Conservation (phyloP, 1,140 invertebrate species). For the Drosophila prosaltans region DNA sequence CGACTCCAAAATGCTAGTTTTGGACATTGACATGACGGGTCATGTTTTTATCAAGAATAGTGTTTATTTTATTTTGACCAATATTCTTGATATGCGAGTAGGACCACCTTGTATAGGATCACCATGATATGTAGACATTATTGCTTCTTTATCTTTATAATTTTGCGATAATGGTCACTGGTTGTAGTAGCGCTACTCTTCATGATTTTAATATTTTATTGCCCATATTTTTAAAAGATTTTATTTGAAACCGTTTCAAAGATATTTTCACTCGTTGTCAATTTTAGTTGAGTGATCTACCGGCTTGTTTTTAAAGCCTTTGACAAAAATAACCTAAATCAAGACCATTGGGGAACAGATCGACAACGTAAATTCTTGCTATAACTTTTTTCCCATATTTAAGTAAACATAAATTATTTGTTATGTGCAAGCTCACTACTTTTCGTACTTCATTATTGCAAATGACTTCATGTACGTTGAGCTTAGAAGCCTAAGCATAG, state of each 20-base stretch:
- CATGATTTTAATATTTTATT: too few species aligned
- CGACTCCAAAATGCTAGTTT: too few species aligned
- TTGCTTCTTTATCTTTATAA: constrained; percentile 1
- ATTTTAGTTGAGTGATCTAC: too few species aligned
- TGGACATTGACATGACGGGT: not conserved
- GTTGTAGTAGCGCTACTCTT: too few species aligned
- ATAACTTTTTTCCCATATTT: constrained; percentile 1
- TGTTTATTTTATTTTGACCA: not conserved
- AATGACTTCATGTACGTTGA: not conserved
- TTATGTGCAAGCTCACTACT: constrained; percentile 1
- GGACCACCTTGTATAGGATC: not conserved
- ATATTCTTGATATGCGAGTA: not conserved
- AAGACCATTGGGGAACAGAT: too few species aligned
- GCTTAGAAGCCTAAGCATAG: constrained; percentile 1
- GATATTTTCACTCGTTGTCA: too few species aligned
- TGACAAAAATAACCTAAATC: too few species aligned
- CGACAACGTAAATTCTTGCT: too few species aligned
- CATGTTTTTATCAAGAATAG: not conserved
- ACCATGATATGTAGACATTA: not conserved
- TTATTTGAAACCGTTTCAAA: too few species aligned
- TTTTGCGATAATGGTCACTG: not conserved
- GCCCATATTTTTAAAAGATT: too few species aligned
- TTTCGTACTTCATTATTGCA: not conserved
- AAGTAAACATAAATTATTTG: not conserved
- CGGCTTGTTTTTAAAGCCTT: too few species aligned